Evolutionary conservation across 2,797 vertebrate genomes (phyloP), one percentile per base, ranked within the genome.

Genomic region (Xenentodon cancila): DNA sequence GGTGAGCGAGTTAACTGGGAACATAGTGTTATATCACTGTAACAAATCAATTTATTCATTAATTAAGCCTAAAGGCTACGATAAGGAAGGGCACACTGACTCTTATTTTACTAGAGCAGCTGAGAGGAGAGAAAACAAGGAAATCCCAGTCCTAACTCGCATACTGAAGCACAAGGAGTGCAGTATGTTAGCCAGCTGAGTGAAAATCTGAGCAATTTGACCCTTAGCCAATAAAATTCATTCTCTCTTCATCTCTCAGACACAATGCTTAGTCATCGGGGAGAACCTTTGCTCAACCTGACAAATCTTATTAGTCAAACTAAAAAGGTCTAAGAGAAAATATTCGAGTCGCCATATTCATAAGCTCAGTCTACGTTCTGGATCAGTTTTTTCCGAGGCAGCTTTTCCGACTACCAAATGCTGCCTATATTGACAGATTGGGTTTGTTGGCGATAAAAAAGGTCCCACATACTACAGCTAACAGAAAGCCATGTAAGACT

Each of bases 211-310:
- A 77, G 73, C 73, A 75, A 85, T 82, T 84, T 90, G 80, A 86
- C 84, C 84, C 75, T 74, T 59, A 71, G 77, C 85, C 81, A 83
- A 73, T 59, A 85, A 80, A 74, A 73, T 43, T 63, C 46, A 75
- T 68, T 63, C 68, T 80, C 53, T 76, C 75, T 53, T 68, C 64
- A 27, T 75, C 62, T 70, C 68, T 75, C 56, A 76, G 77, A 73
- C 71, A 78, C 74, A 73, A 73, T 71, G 84, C 81, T 86, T 73
- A 82, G 82, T 89, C 82, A 84, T 81, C 69, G 67, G 61, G n/a
- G 21, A 70, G 59, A 65, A 15, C 20, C 66, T 56, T 48, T 53
- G 64, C 68, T 59, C 52, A 73, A 80, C 61, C 63, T 84, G 81
- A 74, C 57, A 82, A 84, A 82, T 88, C 77, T 68, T 46, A 77